Conservation (phyloP, 2,888 invertebrate genomes). For the Xestia rhomboidea region DNA sequence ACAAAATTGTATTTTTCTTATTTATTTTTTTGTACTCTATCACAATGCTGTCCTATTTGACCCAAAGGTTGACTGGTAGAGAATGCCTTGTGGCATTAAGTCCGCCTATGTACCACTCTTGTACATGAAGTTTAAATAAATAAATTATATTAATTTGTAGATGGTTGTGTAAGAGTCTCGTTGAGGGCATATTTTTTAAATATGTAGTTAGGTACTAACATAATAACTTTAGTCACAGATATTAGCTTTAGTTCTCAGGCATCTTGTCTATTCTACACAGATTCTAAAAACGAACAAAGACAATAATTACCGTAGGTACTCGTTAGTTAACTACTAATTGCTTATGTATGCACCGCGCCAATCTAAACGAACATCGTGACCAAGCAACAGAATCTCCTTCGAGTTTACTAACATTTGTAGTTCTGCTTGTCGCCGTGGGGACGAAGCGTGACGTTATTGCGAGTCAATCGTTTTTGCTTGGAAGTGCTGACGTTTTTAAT, state of each 20-base stretch:
- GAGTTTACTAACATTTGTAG: constrained; percentile 22
- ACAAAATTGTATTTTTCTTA: too few species aligned
- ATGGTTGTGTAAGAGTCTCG: too few species aligned
- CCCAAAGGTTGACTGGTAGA: too few species aligned
- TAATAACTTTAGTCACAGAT: too few species aligned
- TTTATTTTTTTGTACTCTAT: too few species aligned
- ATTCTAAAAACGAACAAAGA: constrained; percentile 40
- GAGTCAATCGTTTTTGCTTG: constrained; percentile 47
- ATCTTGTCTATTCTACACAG: constrained; percentile 8
- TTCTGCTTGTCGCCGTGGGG: background rate
- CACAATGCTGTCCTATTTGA: too few species aligned
- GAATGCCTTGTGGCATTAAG: too few species aligned
- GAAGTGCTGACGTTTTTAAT: constrained; percentile 28
- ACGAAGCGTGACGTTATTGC: constrained; percentile 50
- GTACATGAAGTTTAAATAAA: too few species aligned
- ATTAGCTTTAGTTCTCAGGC: background rate
- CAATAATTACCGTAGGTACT: constrained; percentile 24
- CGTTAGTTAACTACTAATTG: constrained; percentile 31
- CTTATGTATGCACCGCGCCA: constrained; percentile 51
- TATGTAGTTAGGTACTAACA: too few species aligned
- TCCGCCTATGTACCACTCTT: too few species aligned
- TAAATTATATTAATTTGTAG: too few species aligned
- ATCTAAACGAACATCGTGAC: constrained; percentile 56
- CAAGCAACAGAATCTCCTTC: constrained; percentile 15
- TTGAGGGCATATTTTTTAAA: too few species aligned